A percentile compares a stretch with the other conserved stretches of the same genome.
These are phyloP conservation scores for Paramuricea clavata DNA, from an alignment of 92 coral and sea anemone species.

Conservation along the genomic window DNA sequence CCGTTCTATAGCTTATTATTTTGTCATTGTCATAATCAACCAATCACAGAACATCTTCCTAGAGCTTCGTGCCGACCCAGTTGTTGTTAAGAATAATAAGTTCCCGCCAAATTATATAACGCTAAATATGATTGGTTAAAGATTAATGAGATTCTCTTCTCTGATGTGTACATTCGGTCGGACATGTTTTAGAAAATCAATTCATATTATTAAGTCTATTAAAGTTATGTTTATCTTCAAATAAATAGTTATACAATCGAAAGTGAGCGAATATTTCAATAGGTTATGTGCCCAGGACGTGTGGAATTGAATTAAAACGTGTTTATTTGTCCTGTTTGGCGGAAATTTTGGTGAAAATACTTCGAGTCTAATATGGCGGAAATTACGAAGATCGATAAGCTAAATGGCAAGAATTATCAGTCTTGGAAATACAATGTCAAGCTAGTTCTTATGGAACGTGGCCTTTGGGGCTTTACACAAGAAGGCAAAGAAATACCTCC, in stretches of 20 bases:
- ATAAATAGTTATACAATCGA: too few species aligned
- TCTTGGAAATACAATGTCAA: slow-evolving; percentile 79
- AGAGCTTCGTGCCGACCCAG: too few species aligned
- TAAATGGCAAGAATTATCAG: slow-evolving; percentile 75
- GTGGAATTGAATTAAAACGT: background rate
- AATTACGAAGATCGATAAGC: slow-evolving; percentile 67
- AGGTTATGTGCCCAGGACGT: slow-evolving; percentile 66
- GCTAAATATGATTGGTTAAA: too few species aligned
- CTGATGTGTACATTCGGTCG: too few species aligned
- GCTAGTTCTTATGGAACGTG: slow-evolving; percentile 71
- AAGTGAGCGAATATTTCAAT: background rate
- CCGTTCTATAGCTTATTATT: too few species aligned
- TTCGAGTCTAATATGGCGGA: slow-evolving; percentile 50
- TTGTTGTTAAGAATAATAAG: too few species aligned
- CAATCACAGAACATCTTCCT: too few species aligned
- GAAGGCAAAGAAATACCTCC: slow-evolving; percentile 73
- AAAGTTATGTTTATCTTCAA: slow-evolving; percentile 32
- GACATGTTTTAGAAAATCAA: too few species aligned
- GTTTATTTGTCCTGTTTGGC: slow-evolving; percentile 19
- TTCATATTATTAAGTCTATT: too few species aligned
- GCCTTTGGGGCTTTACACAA: slow-evolving; percentile 79
- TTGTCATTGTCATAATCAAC: too few species aligned
- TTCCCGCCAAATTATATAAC: too few species aligned
- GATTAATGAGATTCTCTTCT: too few species aligned
- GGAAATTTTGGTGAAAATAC: background rate